A percentile compares a stretch with the other conserved stretches of the same genome.
Evolutionary conservation across 1,140 invertebrate species (phyloP).

Genomic region (Galendromus occidentalis): DNA sequence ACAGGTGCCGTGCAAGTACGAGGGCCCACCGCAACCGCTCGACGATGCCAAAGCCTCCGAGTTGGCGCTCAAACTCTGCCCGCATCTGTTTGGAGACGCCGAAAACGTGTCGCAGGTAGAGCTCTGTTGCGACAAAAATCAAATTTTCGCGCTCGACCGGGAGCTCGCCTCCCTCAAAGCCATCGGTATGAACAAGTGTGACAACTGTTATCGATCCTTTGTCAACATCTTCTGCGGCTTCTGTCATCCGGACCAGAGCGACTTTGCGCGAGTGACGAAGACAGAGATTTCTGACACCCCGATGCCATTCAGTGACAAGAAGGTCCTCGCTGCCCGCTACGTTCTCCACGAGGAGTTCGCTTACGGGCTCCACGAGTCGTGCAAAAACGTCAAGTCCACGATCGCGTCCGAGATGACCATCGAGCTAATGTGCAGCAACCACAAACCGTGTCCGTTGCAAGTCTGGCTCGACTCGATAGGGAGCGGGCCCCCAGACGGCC

Average conservation of each 20-base stretch:
- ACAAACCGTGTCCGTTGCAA: not conserved
- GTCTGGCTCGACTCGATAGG: not conserved
- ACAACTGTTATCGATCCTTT: not conserved
- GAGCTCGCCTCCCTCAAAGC: not conserved
- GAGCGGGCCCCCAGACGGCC: not conserved
- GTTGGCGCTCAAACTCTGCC: not conserved
- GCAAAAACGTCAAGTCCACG: not conserved
- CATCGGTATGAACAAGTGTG: constrained; percentile 1
- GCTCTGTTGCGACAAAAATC: not conserved
- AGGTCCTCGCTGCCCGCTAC: not conserved
- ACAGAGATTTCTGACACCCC: not conserved
- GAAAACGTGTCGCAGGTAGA: not conserved
- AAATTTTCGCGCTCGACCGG: not conserved
- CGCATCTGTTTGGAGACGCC: not conserved
- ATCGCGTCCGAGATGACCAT: not conserved
- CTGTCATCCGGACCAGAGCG: not conserved
- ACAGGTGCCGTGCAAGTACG: constrained; percentile 5
- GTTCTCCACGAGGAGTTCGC: constrained; percentile 5
- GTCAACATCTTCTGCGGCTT: constrained; percentile 2
- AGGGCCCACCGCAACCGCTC: not conserved
- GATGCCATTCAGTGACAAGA: constrained; percentile 1
- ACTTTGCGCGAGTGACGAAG: not conserved
- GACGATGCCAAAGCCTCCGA: not conserved
- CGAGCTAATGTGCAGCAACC: not conserved
- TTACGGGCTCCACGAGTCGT: not conserved